Base-by-base conservation (phyloP, 2,888 invertebrate genomes). In the Aphidoletes aphidimyza region DNA sequence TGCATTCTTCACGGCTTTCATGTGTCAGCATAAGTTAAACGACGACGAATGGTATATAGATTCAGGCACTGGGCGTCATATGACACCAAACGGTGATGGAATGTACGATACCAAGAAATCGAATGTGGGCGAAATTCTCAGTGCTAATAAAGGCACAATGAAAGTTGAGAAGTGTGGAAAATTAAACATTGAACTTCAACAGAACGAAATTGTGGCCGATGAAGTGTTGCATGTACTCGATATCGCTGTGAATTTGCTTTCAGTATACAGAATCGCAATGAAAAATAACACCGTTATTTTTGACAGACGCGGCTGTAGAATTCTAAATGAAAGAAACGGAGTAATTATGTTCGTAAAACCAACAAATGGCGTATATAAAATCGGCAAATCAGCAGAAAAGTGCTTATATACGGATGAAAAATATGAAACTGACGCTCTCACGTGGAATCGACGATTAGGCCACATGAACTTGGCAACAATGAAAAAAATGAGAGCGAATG, bases 41-140 rank as follows among this genome's bases (percentile, higher is more conserved):
- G 81, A 81, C n/a, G 37, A 37, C 22, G 37, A 37, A n/a, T 81
- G 88, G 89, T 88, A 87, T 88, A 91, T 87, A 17, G 87, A 87
- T 85, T 86, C 86, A 6, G 87, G 87, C 11, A 87, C 87, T 1
- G 87, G 87, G 9, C 86, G 86, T 84, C 87, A 87, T 81, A 87
- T 87, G 86, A 86, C 86, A 0, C 85, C 85, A 84, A 83, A 84
- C 85, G 86, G 86, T 83, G 83, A 83, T 85, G 84, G 22, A 9
- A 85, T 85, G 47, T 85, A 34, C 34, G 85, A 84, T 45, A 17
- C 26, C 6, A 30, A 26, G 8, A 0, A 45, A 85, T 59, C 36
- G 36, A 83, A 85, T 47, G 84, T 85, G 49, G 83, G 84, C 78
- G 84, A 83, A 19, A 83, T 84, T 45, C 26, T 84, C 59, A 84